These are phyloP conservation scores for Octomys mimax DNA, from an alignment of 2,797 vertebrate genomes.

Conservation along the genomic window DNA sequence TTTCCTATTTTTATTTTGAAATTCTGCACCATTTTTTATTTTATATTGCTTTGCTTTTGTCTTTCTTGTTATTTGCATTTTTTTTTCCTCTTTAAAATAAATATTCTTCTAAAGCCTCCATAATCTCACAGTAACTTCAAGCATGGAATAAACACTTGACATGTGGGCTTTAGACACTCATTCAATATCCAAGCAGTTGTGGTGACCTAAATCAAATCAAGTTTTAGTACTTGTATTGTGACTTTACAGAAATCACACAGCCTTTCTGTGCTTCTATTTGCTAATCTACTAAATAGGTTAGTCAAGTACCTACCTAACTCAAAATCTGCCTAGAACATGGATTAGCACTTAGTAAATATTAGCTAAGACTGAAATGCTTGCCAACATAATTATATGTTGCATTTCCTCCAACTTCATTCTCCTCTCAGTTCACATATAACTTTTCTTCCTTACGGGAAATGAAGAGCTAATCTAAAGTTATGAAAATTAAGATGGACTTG, in stretches of 20 bases:
- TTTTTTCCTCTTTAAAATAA: too few species aligned
- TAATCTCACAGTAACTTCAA: neutral
- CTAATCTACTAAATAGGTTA: slow-evolving; percentile 1
- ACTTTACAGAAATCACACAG: neutral
- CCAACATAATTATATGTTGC: slow-evolving; percentile 22
- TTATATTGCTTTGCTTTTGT: too few species aligned
- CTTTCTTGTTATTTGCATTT: too few species aligned
- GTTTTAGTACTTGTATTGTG: neutral
- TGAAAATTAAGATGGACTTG: slow-evolving; percentile 49
- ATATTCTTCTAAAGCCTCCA: too few species aligned
- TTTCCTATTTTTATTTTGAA: too few species aligned
- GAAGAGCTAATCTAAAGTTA: slow-evolving; percentile 63
- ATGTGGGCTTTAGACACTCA: neutral
- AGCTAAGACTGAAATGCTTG: slow-evolving; percentile 12
- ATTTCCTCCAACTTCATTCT: slow-evolving; percentile 54
- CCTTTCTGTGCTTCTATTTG: slow-evolving; percentile 20
- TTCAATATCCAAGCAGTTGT: neutral
- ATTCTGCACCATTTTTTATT: too few species aligned
- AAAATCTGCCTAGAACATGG: slow-evolving; percentile 16
- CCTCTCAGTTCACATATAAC: slow-evolving; percentile 52
- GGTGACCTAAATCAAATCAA: neutral
- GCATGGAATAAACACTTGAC: neutral
- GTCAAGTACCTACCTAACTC: neutral
- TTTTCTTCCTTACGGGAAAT: slow-evolving; percentile 39
- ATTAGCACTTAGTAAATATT: slow-evolving; percentile 50